Percentiles rank a stretch among this genome's conserved stretches.
Evolutionary conservation across 2,113 vertebrate species (phyloP).

Genomic region (Phrynosoma blainvillii): DNA sequence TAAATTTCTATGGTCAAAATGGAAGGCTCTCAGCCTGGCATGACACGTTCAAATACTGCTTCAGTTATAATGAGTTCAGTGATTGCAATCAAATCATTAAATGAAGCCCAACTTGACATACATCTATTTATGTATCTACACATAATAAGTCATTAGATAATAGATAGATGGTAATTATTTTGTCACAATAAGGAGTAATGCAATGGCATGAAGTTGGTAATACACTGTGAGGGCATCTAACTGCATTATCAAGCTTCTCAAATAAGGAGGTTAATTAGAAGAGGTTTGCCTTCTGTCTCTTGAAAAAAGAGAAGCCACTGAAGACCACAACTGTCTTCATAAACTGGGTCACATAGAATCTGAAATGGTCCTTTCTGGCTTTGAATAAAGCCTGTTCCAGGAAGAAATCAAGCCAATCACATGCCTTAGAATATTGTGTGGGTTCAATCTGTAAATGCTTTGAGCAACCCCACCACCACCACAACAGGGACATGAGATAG

Average conservation of each 20-base stretch:
- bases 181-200: constrained; percentile 57
- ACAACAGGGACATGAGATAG: too few relatives aligned
- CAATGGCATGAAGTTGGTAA: constrained; percentile 58
- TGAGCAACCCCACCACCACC: too few relatives aligned
- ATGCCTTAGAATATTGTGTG: too few relatives aligned
- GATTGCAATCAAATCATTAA: constrained; percentile 51
- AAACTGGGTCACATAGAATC: constrained; percentile 19
- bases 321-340: constrained; percentile 12
- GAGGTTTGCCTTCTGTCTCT: not conserved
- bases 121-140: constrained; percentile 62
- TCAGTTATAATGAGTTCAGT: constrained; percentile 43
- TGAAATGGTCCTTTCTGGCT: not conserved
- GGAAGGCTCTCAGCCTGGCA: not conserved
- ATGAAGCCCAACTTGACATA: constrained; percentile 54
- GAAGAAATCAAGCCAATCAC: too few relatives aligned
- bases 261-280: constrained; percentile 34
- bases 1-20: not conserved
- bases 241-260: constrained; percentile 10
- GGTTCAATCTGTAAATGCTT: too few relatives aligned
- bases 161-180: constrained; percentile 49
- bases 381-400: too few relatives aligned
- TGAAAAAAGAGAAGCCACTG: constrained; percentile 14
- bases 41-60: constrained; percentile 38
- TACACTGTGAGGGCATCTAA: constrained; percentile 28
- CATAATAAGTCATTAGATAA: constrained; percentile 48